Conservation (phyloP, 2,888 invertebrate genomes). For the Netelia fuscicornis region DNA sequence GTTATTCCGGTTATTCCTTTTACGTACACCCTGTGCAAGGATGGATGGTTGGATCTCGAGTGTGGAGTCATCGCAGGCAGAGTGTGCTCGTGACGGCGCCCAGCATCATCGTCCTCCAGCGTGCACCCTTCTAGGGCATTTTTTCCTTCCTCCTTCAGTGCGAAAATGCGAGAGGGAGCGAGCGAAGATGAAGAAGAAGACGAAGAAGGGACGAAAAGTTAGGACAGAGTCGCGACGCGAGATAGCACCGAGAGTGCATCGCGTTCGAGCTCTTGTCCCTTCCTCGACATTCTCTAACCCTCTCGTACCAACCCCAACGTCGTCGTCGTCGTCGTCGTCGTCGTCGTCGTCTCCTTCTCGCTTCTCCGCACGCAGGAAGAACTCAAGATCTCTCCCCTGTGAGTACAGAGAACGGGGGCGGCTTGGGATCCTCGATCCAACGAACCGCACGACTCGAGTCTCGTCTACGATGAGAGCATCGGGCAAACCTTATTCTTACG, state of each 20-base stretch:
- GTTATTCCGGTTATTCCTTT: constrained; percentile 77
- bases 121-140: constrained; percentile 58
- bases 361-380: constrained; percentile 60
- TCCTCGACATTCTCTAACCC: constrained; percentile 52
- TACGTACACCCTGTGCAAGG: constrained; percentile 73
- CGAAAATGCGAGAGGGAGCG: constrained; percentile 21
- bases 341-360: constrained; percentile 59
- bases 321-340: constrained; percentile 50
- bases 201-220: constrained; percentile 67
- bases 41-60: constrained; percentile 79
- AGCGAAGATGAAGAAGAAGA: constrained; percentile 48
- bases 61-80: constrained; percentile 81
- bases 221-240: constrained; percentile 70
- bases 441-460: constrained; percentile 64
- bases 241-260: constrained; percentile 40
- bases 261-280: constrained; percentile 43
- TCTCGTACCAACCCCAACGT: constrained; percentile 33
- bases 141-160: constrained; percentile 71
- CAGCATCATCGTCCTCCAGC: constrained; percentile 76
- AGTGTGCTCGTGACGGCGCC: constrained; percentile 78
- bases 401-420: constrained; percentile 36
- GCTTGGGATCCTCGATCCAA: constrained; percentile 61
- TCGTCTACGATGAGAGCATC: constrained; percentile 60
- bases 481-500: constrained; percentile 84
- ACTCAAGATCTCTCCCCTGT: constrained; percentile 60